These are phyloP conservation scores for Tupaia tana DNA, from an alignment of 2,113 vertebrate species.

Conservation along the genomic window DNA sequence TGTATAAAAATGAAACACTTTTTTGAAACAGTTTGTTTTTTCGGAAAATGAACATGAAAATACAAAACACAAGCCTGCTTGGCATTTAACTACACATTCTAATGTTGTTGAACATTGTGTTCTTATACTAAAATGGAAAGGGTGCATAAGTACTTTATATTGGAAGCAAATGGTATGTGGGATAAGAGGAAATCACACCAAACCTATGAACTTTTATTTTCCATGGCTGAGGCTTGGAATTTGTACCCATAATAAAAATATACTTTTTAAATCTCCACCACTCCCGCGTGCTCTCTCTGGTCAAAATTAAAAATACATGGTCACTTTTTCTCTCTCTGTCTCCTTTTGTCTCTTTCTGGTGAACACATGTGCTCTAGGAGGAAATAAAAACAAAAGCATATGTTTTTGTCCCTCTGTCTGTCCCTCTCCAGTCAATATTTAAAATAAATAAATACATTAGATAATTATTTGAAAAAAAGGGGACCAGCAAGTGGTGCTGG, in stretches of 20 bases:
- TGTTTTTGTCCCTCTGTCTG: too few species aligned
- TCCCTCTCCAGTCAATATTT: too few species aligned
- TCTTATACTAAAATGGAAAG: not conserved
- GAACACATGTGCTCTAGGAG: too few species aligned
- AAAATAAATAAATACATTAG: too few species aligned
- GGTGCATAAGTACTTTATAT: not conserved
- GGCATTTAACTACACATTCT: conserved; percentile 19
- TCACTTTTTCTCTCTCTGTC: too few species aligned
- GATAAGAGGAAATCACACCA: not conserved
- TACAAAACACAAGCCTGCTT: not conserved
- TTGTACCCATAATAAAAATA: not conserved
- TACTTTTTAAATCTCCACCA: not conserved
- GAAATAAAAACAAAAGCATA: too few species aligned
- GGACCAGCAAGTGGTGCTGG: too few species aligned
- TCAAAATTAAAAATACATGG: too few species aligned
- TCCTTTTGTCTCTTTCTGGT: too few species aligned
- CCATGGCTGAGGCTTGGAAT: not conserved
- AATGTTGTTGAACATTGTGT: not conserved
- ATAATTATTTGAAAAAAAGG: too few species aligned
- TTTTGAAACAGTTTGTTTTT: not conserved
- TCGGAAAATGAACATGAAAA: not conserved
- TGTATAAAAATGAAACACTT: not conserved
- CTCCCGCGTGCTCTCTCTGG: not conserved
- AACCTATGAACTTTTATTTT: not conserved
- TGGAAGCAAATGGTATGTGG: not conserved